Conservation (phyloP, 2,113 vertebrate species). For the Fulmarus glacialis region DNA sequence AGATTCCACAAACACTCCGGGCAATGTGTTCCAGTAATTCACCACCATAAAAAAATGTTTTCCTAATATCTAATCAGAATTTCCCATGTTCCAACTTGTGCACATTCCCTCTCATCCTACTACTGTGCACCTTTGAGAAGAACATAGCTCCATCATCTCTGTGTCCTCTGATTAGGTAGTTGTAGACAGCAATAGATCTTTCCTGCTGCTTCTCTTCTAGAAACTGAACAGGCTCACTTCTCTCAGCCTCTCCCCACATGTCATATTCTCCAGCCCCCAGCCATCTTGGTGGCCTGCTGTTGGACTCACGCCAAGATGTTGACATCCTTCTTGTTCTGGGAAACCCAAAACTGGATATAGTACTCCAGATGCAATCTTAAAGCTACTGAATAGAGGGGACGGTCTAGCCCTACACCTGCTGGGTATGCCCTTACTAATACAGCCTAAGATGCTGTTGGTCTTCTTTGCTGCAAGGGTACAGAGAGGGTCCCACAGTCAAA, state of each 20-base stretch:
- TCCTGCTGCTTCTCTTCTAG: not conserved
- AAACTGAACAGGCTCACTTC: not conserved
- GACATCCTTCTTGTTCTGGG: not conserved
- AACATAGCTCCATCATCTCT: not conserved
- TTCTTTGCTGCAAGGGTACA: not conserved
- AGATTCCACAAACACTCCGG: rapidly evolving
- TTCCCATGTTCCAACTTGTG: not conserved
- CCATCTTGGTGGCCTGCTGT: not conserved
- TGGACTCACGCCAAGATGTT: not conserved
- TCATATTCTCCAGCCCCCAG: not conserved
- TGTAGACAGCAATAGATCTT: not conserved
- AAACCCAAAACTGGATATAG: not conserved
- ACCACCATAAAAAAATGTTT: not conserved
- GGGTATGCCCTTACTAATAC: not conserved
- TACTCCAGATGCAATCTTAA: not conserved
- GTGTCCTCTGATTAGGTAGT: not conserved
- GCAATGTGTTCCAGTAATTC: not conserved
- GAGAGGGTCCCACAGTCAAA: not conserved
- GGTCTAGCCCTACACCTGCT: not conserved
- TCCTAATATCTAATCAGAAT: not conserved
- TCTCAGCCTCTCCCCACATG: not conserved
- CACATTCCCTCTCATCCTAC: not conserved
- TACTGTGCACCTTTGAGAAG: not conserved
- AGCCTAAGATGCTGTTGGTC: not conserved
- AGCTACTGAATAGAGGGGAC: not conserved